Conservation (phyloP, 2,888 invertebrate genomes). For the Boloria euphrosyne region DNA sequence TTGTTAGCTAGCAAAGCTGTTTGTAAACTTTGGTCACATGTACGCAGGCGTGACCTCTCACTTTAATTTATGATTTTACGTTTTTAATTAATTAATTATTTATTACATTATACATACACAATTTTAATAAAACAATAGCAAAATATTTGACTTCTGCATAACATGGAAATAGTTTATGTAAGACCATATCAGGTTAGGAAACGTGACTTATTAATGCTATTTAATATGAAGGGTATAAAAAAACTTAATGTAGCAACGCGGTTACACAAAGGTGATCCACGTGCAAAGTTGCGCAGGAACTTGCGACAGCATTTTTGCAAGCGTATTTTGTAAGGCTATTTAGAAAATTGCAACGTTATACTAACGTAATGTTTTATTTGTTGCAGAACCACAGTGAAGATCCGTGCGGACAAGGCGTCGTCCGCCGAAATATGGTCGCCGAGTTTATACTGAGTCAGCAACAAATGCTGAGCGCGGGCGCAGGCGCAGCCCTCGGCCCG, state of each 20-base stretch:
- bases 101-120: constrained; percentile 16
- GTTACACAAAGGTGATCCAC: constrained; percentile 73
- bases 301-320: constrained; percentile 73
- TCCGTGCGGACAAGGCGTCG: constrained; percentile 74
- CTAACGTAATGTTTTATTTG: constrained; percentile 66
- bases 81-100: constrained; percentile 14
- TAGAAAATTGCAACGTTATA: constrained; percentile 51
- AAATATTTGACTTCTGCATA: constrained; percentile 55
- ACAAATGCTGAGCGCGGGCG: constrained; percentile 68
- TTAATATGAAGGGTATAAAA: constrained; percentile 70
- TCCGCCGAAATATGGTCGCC: constrained; percentile 92
- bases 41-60: constrained; percentile 33
- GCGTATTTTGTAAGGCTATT: constrained; percentile 61
- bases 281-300: constrained; percentile 65
- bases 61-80: constrained; percentile 14
- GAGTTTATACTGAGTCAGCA: constrained; percentile 91
- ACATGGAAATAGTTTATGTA: constrained; percentile 60
- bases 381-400: constrained; percentile 77
- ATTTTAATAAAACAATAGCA: constrained; percentile 27
- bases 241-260: constrained; percentile 64
- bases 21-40: constrained; percentile 43
- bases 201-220: constrained; percentile 66
- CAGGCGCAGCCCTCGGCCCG: constrained; percentile 65
- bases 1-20: constrained; percentile 33
- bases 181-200: constrained; percentile 59